Evolutionary conservation across 2,888 invertebrate genomes (phyloP), one percentile per base, ranked within the genome.

Genomic region (Lottia gigantea): DNA sequence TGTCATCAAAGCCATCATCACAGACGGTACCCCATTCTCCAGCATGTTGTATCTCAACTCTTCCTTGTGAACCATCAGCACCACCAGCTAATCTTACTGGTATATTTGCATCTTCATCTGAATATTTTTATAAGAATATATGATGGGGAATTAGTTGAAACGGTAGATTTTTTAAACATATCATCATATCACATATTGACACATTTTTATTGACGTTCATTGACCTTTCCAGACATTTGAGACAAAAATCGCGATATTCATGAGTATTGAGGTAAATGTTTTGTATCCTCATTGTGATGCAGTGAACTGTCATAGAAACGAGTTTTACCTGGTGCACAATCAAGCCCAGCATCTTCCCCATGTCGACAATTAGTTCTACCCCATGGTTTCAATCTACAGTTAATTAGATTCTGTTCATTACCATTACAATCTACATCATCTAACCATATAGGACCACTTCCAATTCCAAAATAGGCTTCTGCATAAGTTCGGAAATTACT

Each of bases 401-500:
- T 76, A 15, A 76, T 74, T 14, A 82, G 68, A 12, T 73, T 75
- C 7, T 70, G 62, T 66, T 82, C 82, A 16, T 45, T 67, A 16
- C 82, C 82, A 1, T 73, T 70, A 71, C 82, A 82, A 40, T 74
- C 74, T 1, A 82, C 79, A 66, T 81, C 81, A 75, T 82, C 82
- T 40, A 82, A 70, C 78, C 74, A 77, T 23, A 82, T 81, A 4
- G 73, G 72, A 8, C 76, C 77, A 23, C 70, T 74, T 7, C 78
- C 80, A 46, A 67, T 62, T 12, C 82, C 82, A 74, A 74, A 82
- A 46, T 68, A 78, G 15, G 74, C 74, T 40, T 75, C 25, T 1
- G 31, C 6, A 26, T 46, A 46, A n/a, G 66, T 61, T 40, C n/a
- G 15, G 62, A 68, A 68, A 16, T 15, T 26, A 47, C 31, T 47